phyloP scores from a whole-genome alignment of 2,797 vertebrate genomes.

The Cynopterus sphinx region DNA sequence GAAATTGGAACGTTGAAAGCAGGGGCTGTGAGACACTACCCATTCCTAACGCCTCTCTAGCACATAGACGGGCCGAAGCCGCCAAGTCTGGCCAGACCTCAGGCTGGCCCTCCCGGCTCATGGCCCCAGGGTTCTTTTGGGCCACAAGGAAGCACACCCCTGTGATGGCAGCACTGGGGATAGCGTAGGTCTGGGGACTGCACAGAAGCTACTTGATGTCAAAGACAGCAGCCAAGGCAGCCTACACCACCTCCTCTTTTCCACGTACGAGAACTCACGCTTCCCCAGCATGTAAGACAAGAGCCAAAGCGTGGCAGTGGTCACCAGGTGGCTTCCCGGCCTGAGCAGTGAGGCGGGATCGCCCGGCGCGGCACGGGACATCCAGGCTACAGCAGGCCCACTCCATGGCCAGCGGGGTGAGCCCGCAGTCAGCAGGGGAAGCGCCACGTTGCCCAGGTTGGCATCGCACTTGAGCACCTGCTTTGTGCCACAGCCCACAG shows the following conservation, averaged over 20 bases:
- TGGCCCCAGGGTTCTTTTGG: not conserved
- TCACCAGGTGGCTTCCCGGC: conserved; percentile 69
- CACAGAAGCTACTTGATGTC: not conserved
- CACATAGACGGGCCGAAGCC: not conserved
- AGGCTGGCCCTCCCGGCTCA: not conserved
- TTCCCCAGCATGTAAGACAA: conserved; percentile 61
- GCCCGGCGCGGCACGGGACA: conserved; percentile 24
- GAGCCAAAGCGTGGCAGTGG: conserved; percentile 60
- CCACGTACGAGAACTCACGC: conserved; percentile 49
- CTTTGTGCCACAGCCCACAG: conserved; percentile 58
- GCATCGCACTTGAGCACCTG: conserved; percentile 77
- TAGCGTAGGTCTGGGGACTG: not conserved
- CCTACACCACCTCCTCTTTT: conserved; percentile 64
- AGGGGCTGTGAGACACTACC: not conserved
- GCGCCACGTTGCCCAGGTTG: conserved; percentile 61
- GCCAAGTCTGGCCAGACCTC: not conserved
- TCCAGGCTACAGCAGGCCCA: conserved; percentile 69
- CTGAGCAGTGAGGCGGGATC: conserved; percentile 71
- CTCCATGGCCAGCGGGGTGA: conserved; percentile 76
- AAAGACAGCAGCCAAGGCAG: conserved; percentile 37
- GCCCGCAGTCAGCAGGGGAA: conserved; percentile 74
- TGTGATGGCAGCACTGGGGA: not conserved
- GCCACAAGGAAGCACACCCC: conserved; percentile 36
- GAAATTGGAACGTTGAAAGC: not conserved
- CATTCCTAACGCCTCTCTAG: not conserved